Evolutionary conservation across 2,113 vertebrate species (phyloP), one percentile per base, ranked within the genome.

Genomic region (Nothocercus julius): DNA sequence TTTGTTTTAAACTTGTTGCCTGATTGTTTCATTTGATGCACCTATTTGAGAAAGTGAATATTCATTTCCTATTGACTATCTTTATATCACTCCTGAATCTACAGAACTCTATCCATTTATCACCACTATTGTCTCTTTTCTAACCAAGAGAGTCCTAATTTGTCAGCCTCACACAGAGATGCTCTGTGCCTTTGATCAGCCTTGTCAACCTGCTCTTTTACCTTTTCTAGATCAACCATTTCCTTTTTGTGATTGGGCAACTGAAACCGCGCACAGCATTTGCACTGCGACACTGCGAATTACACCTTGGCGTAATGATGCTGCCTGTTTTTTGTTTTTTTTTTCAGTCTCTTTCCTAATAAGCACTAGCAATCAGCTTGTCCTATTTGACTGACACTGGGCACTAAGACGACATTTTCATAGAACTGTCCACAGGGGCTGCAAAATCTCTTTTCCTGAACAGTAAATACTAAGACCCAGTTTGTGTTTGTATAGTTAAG

Each of bases 161-260:
- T 38, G 34, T 64, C 59, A 79, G 67, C 27, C 28, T 76, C 77
- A 66, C 20, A 24, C 34, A 75, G 69, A 24, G 62, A 56, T 28
- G 54, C 13, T 84, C 47, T 1, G 6, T 53, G 59, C 47, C 70
- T 93, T 70, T 89, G 81, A 61, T 82, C 88, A 85, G 61, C 81
- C 62, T 38, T n/a, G 38, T 51, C 85, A 82, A 44, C 72, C 67
- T 64, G 53, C 54, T 24, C 79, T 76, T 69, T 73, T 73, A 63
- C 93, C 70, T 87, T 67, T 64, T 38, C 72, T 66, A 40, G 61
- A 38, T 82, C 91, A 82, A 11, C 72, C 19, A 28, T 16, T 51
- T 82, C 81, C 67, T 51, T 64, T 28, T 10, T 27, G 30, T 64
- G 49, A 54, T 8, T 66, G 72, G 64, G 72, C 76, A 45, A 59